A percentile compares a stretch with the other conserved stretches of the same genome.
Evolutionary conservation across 2,888 invertebrate genomes (phyloP).

Genomic region (Scaptomyza tumidula): DNA sequence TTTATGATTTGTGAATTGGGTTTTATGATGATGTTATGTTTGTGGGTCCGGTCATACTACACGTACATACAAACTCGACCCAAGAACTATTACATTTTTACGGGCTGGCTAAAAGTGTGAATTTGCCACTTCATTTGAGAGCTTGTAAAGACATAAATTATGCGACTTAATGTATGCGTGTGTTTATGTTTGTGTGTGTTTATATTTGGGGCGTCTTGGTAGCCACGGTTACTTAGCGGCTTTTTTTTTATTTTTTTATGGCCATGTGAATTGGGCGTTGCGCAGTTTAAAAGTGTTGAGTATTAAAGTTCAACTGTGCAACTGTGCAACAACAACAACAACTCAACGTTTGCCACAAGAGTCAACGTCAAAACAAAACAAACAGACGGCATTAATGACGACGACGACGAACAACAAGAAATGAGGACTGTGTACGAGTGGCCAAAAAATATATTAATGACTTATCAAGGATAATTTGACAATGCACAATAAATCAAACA

Average conservation of each 20-base stretch:
- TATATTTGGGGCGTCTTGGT: conserved; percentile 35
- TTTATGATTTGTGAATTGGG: conserved; percentile 83
- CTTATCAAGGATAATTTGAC: conserved; percentile 85
- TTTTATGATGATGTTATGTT: conserved; percentile 81
- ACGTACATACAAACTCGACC: conserved; percentile 24
- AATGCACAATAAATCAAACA: conserved; percentile 83
- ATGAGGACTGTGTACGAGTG: conserved; percentile 37
- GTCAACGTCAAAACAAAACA: conserved; percentile 66
- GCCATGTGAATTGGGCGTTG: conserved; percentile 64
- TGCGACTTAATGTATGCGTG: conserved; percentile 8
- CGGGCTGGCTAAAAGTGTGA: conserved; percentile 75
- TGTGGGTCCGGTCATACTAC: conserved; percentile 35
- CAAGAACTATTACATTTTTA: conserved; percentile 76
- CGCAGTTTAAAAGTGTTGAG: conserved; percentile 57
- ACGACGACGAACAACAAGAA: conserved; percentile 9
- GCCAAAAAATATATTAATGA: conserved; percentile 83
- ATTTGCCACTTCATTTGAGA: conserved; percentile 81
- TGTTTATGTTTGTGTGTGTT: background rate
- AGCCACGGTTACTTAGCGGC: conserved; percentile 53
- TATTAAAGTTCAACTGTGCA: conserved; percentile 64
- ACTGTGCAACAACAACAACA: conserved; percentile 30
- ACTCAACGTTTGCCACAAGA: conserved; percentile 50
- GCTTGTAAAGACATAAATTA: conserved; percentile 77
- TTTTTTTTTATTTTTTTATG: conserved; percentile 77
- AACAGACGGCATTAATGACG: conserved; percentile 53